Evolutionary conservation across 1,140 invertebrate genomes (phyloP), one percentile per base, ranked within the genome.

Genomic region (Nylanderia fulva): DNA sequence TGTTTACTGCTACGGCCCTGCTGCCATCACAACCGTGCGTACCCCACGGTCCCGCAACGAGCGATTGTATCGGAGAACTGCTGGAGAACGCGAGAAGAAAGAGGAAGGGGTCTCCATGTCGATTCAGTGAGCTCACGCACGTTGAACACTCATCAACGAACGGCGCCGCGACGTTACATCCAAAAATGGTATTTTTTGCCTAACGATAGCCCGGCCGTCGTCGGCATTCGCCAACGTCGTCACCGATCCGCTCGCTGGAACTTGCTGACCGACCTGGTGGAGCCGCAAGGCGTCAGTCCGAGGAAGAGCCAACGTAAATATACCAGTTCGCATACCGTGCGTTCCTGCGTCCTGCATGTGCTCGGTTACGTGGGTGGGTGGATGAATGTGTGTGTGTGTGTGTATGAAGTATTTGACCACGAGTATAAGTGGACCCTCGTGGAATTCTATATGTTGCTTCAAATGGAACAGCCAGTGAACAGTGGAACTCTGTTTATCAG

Each of bases 161-260:
- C 69, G 86, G 72, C 60, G 64, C 61, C 82, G 76, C 76, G 48
- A 29, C 58, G 71, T 29, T 64, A 84, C 45, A 56, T 86, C 91
- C 90, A 92, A 93, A 93, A 93, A 93, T 93, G 92, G 92, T 90
- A 88, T 92, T 93, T 87, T 79, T 87, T 85, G 87, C 58, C 60
- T 91, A 90, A 77, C 61, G 58, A 48, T 88, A 90, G 36, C 48
- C 61, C 61, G 54, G 52, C 15, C 60, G 33, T 29, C 39, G 61
- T 60, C 58, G 56, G 29, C 33, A 39, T 36, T 74, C 24, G 45
- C 45, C 27, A 33, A 72, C 76, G 21, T 66, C 64, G 63, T 75
- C 58, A 36, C 27, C 27, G 33, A 74, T 42, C 29, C 61, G n/a
- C 36, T 33, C 36, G 79, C 8, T 39, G 39, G 11, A 13, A 36